These are phyloP conservation scores for Ligdia adustata DNA, from an alignment of 2,888 invertebrate species.

Conservation along the genomic window DNA sequence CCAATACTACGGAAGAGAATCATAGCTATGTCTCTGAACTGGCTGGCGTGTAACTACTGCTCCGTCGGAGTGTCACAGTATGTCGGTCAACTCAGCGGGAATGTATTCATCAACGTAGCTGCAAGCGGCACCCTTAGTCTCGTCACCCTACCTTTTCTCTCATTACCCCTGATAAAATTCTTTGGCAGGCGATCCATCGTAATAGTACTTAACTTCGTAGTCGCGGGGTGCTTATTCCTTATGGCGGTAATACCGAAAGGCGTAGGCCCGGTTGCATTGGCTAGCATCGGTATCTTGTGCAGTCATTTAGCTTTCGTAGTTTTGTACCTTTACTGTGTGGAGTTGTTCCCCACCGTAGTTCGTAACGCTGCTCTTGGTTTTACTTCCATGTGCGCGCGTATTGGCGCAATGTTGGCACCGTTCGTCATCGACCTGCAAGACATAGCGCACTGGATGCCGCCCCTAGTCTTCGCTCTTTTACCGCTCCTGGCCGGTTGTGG, in stretches of 20 bases:
- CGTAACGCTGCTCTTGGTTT: slow-evolving; percentile 90
- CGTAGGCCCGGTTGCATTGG: slow-evolving; percentile 82
- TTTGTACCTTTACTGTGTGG: slow-evolving; percentile 92
- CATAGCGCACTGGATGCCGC: slow-evolving; percentile 18
- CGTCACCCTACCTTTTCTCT: slow-evolving; percentile 82
- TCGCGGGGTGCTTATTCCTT: slow-evolving; percentile 84
- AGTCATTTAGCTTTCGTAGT: slow-evolving; percentile 93
- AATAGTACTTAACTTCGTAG: slow-evolving; percentile 83
- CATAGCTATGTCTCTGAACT: slow-evolving; percentile 88
- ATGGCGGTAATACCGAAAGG: slow-evolving; percentile 78
- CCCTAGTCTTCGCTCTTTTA: slow-evolving; percentile 44
- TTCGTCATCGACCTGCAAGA: slow-evolving; percentile 77
- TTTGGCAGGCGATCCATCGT: slow-evolving; percentile 87
- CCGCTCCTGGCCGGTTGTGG: slow-evolving; percentile 84
- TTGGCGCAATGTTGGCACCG: slow-evolving; percentile 90
- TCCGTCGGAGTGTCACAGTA: slow-evolving; percentile 92
- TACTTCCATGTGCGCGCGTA: slow-evolving; percentile 89
- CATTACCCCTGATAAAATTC: slow-evolving; percentile 85
- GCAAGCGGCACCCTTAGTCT: slow-evolving; percentile 82
- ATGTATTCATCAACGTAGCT: slow-evolving; percentile 92
- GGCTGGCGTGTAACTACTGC: slow-evolving; percentile 90
- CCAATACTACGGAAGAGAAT: slow-evolving; percentile 89
- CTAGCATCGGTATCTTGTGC: slow-evolving; percentile 90
- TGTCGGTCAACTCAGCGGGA: slow-evolving; percentile 89
- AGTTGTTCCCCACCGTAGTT: slow-evolving; percentile 91